These are phyloP conservation scores for Electrophaes corylata DNA, from an alignment of 2,888 invertebrate genomes.

Conservation along the genomic window DNA sequence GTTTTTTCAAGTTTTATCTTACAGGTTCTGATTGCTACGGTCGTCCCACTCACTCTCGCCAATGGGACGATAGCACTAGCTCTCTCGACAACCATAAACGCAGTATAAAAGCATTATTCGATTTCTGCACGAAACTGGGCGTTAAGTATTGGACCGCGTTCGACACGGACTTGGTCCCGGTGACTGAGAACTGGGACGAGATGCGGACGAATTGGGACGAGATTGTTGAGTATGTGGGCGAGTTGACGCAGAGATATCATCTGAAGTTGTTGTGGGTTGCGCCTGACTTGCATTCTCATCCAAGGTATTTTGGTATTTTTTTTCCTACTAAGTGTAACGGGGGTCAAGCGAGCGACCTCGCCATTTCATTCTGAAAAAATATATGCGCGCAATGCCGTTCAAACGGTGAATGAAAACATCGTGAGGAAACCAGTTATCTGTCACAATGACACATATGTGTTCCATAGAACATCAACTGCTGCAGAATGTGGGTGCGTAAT, in stretches of 20 bases:
- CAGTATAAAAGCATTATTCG: slow-evolving; percentile 84
- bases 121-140: slow-evolving; percentile 86
- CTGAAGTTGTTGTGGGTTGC: slow-evolving; percentile 86
- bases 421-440: too few species aligned
- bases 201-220: slow-evolving; percentile 83
- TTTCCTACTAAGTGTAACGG: too few species aligned
- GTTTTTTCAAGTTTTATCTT: too few species aligned
- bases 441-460: too few species aligned
- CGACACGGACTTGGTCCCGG: slow-evolving; percentile 85
- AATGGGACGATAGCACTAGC: slow-evolving; percentile 85
- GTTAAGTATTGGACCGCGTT: slow-evolving; percentile 87
- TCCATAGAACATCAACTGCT: too few species aligned
- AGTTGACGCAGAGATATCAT: slow-evolving; percentile 82
- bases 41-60: slow-evolving; percentile 61
- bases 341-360: too few species aligned
- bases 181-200: slow-evolving; percentile 81
- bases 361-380: too few species aligned
- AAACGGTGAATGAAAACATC: too few species aligned
- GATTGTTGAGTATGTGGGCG: slow-evolving; percentile 81
- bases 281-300: slow-evolving; percentile 85
- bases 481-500: too few species aligned
- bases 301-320: slow-evolving; percentile 63
- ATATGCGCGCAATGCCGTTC: too few species aligned
- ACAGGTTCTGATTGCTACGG: slow-evolving; percentile 72
- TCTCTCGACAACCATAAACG: slow-evolving; percentile 84